Percentiles rank a stretch among this genome's conserved stretches.
Evolutionary conservation across 2,888 invertebrate species (phyloP).

Genomic region (Drosophila mayaguana): DNA sequence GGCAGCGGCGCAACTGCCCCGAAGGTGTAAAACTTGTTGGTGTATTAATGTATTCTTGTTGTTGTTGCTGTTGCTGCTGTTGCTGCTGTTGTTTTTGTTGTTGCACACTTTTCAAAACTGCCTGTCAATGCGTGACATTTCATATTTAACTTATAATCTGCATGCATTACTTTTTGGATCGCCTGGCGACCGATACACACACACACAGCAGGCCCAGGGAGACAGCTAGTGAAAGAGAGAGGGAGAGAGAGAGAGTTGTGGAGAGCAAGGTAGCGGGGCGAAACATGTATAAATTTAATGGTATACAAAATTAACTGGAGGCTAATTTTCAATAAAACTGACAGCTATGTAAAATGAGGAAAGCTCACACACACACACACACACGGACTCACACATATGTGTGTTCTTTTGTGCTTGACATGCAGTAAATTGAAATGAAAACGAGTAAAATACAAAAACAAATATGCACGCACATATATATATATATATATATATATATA

Average conservation of each 20-base stretch:
- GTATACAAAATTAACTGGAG: constrained; percentile 77
- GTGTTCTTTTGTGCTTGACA: constrained; percentile 61
- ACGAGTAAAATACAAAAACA: constrained; percentile 54
- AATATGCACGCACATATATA: constrained; percentile 33
- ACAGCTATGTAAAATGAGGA: constrained; percentile 68
- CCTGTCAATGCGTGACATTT: constrained; percentile 82
- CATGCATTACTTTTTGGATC: constrained; percentile 74
- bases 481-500: not conserved
- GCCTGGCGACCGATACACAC: constrained; percentile 28
- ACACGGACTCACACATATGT: constrained; percentile 26
- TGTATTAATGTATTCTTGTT: constrained; percentile 44
- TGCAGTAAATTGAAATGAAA: constrained; percentile 63
- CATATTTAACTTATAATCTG: constrained; percentile 82
- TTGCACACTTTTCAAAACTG: constrained; percentile 80
- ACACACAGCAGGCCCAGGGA: not conserved
- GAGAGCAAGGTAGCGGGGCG: constrained; percentile 18
- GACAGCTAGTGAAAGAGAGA: not conserved
- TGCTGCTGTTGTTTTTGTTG: constrained; percentile 49
- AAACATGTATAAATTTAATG: constrained; percentile 72
- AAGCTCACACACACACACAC: constrained; percentile 35
- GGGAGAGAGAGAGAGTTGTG: not conserved
- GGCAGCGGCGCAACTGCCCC: constrained; percentile 63
- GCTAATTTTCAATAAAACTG: constrained; percentile 81
- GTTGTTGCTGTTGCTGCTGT: constrained; percentile 45
- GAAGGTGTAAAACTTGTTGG: constrained; percentile 70